These are phyloP conservation scores for Australoheros scitulus DNA, from an alignment of 2,113 vertebrate species.

Conservation along the genomic window DNA sequence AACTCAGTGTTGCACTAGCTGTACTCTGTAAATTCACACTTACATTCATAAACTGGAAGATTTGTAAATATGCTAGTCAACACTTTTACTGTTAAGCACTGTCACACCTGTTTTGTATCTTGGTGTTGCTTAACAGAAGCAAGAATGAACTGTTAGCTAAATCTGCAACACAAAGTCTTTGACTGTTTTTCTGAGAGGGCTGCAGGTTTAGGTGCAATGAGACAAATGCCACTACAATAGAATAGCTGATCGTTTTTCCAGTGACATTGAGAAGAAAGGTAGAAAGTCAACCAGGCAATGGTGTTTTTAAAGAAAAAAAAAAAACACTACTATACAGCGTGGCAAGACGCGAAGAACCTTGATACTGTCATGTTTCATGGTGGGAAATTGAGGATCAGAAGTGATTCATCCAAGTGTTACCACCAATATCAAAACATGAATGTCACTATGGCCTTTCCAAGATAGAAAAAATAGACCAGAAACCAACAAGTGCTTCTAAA, in stretches of 20 bases:
- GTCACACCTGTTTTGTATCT: neutral
- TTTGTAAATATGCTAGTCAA: no score
- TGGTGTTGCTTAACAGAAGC: constrained; percentile 12
- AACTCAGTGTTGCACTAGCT: no score
- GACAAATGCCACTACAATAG: constrained; percentile 67
- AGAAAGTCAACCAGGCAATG: constrained; percentile 48
- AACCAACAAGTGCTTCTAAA: neutral
- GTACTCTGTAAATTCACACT: no score
- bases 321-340: constrained; percentile 5
- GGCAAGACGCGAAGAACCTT: neutral
- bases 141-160: constrained; percentile 12
- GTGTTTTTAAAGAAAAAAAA: constrained; percentile 12
- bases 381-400: constrained; percentile 46
- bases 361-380: constrained; percentile 22
- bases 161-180: constrained; percentile 29
- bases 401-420: constrained; percentile 50
- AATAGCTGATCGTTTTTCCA: constrained; percentile 46
- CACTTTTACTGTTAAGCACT: no score
- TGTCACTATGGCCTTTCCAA: constrained; percentile 31
- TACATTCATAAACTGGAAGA: no score
- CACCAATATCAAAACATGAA: constrained; percentile 27
- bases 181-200: constrained; percentile 19
- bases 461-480: neutral
- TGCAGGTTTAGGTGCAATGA: constrained; percentile 50
- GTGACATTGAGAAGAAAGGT: constrained; percentile 17